Conservation (phyloP, 2,888 invertebrate species). For the Dorcus hopei region DNA sequence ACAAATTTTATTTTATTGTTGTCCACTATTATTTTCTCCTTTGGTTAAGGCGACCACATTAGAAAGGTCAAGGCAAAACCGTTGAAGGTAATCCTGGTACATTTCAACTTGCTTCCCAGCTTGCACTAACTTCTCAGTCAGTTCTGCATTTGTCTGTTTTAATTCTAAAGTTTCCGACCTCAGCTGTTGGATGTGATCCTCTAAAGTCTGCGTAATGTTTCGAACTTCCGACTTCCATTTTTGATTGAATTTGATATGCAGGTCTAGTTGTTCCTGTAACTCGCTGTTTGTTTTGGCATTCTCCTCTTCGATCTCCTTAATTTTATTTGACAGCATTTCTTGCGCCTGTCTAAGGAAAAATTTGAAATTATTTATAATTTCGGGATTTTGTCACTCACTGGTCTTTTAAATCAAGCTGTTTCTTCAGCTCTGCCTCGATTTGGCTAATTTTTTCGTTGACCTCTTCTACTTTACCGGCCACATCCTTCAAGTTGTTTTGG, state of each 20-base stretch:
- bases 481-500: constrained; percentile 36
- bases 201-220: constrained; percentile 60
- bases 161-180: constrained; percentile 56
- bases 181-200: constrained; percentile 56
- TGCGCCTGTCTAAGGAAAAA: constrained; percentile 18
- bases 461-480: constrained; percentile 32
- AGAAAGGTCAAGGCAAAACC: constrained; percentile 23
- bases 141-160: constrained; percentile 46
- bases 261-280: constrained; percentile 58
- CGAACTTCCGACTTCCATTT: constrained; percentile 64
- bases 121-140: constrained; percentile 45
- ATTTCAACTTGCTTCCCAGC: constrained; percentile 32
- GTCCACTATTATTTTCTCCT: constrained; percentile 1
- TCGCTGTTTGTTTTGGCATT: constrained; percentile 47
- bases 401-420: constrained; percentile 26
- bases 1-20: background rate
- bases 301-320: constrained; percentile 27
- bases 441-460: constrained; percentile 36
- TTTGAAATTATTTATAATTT: constrained; percentile 13
- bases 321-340: constrained; percentile 23
- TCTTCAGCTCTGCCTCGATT: constrained; percentile 37
- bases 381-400: constrained; percentile 21
- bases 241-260: constrained; percentile 59
- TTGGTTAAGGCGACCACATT: constrained; percentile 14
- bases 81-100: constrained; percentile 30